These are phyloP conservation scores for Anoplopoma fimbria DNA, from an alignment of 2,113 vertebrate species.

Conservation along the genomic window DNA sequence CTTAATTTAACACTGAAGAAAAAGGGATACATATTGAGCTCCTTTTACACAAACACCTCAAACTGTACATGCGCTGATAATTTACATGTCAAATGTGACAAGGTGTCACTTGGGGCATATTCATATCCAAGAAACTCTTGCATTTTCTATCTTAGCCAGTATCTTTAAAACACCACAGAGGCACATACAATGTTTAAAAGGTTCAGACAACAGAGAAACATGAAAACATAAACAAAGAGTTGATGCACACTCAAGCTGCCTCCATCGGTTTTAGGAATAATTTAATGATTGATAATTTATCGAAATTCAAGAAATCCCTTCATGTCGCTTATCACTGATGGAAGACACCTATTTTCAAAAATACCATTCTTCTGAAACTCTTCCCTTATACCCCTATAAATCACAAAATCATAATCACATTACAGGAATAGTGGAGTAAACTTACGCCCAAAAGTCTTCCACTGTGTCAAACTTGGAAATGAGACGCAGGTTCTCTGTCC, in stretches of 20 bases:
- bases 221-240: background rate
- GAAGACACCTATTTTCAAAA: background rate
- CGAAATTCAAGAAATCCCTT: background rate
- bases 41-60: background rate
- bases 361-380: background rate
- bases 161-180: background rate
- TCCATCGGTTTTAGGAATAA: background rate
- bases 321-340: background rate
- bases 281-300: background rate
- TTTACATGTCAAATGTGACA: background rate
- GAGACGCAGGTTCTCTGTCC: conserved; percentile 87
- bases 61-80: background rate
- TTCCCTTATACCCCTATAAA: background rate
- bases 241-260: background rate
- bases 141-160: background rate
- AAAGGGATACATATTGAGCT: background rate
- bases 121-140: background rate
- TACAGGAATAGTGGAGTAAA: conserved; percentile 26
- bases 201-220: background rate
- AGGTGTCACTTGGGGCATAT: background rate
- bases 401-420: background rate
- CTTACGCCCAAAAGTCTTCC: conserved; percentile 90
- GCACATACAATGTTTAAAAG: too few relatives aligned
- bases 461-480: conserved; percentile 89
- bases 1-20: background rate